Base-by-base conservation (phyloP, 2,113 vertebrate genomes). In the Bubo scandiacus region DNA sequence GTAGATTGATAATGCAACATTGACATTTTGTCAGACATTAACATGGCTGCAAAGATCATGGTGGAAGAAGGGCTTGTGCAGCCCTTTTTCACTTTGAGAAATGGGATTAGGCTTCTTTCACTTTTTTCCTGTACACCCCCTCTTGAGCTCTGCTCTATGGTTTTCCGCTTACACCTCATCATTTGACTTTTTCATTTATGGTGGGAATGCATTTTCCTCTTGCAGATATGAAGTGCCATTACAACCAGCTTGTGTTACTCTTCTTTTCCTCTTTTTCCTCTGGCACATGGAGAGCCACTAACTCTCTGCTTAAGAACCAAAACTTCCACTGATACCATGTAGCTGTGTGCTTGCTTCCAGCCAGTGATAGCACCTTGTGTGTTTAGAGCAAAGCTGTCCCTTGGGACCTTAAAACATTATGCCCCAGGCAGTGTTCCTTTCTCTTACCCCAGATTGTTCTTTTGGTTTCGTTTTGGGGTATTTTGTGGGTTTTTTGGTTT, bases 71-170 rank as follows among this genome's bases (percentile, higher is more conserved):
- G 13, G 21, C 26, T 36, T 54, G 19, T 77, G 51, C 51, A 78
- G 21, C 19, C 8, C 34, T 71, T 75, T 71, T 67, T 59, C 38
- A 27, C 23, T 63, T 74, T 40, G 18, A 81, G 32, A 93, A 74
- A 59, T 22, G 11, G n/a, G 3, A 77, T 86, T 75, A 72, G 49
- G 13, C 15, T 88, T 88, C 1, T 1, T 57, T 90, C 21, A 10
- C 0, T 45, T 74, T 68, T 83, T 89, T 40, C 42, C 38, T 81
- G 2, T 49, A n/a, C 2, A 15, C 11, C 22, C 0, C 0, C 38
- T 73, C 13, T 63, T 45, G 55, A 85, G 29, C 42, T 75, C 78
- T 90, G 78, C 49, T 90, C 19, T 85, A 34, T 57, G 52, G 17
- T 65, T 90, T 84, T 77, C 71, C 0, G 0, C 27, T 82, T 82